These are phyloP conservation scores for Hippolais icterina DNA, from an alignment of 2,113 vertebrate species.

Conservation along the genomic window DNA sequence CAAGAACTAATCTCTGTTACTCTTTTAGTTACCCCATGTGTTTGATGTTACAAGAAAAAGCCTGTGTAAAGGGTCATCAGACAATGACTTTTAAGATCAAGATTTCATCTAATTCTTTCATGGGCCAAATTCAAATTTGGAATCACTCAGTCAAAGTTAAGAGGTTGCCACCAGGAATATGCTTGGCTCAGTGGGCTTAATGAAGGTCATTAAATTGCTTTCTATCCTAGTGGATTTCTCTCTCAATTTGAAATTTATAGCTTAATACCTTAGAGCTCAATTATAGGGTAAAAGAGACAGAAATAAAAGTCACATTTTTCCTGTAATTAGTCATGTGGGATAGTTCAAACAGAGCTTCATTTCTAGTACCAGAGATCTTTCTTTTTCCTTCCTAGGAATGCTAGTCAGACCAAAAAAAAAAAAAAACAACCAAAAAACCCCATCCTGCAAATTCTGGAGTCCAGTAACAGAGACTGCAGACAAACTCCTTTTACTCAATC, in stretches of 20 bases:
- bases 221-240: neutral
- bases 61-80: neutral
- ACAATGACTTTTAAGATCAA: neutral
- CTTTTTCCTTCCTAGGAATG: neutral
- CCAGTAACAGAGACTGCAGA: neutral
- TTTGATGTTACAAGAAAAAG: neutral
- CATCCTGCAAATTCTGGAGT: neutral
- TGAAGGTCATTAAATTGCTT: neutral
- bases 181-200: neutral
- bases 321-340: neutral
- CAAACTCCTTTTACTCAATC: neutral
- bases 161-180: neutral
- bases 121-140: neutral
- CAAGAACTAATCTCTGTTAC: neutral
- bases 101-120: neutral
- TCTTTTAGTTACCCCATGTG: neutral
- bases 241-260: slow-evolving; percentile 6
- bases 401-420: neutral
- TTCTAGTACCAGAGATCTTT: neutral
- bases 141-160: neutral
- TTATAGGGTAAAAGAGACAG: neutral
- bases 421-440: neutral
- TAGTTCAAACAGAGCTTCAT: neutral
- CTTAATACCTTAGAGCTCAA: slow-evolving; percentile 5
- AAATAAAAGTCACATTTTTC: slow-evolving; percentile 6